Conservation (phyloP, 2,797 vertebrate genomes). For the Gallirallus australis region DNA sequence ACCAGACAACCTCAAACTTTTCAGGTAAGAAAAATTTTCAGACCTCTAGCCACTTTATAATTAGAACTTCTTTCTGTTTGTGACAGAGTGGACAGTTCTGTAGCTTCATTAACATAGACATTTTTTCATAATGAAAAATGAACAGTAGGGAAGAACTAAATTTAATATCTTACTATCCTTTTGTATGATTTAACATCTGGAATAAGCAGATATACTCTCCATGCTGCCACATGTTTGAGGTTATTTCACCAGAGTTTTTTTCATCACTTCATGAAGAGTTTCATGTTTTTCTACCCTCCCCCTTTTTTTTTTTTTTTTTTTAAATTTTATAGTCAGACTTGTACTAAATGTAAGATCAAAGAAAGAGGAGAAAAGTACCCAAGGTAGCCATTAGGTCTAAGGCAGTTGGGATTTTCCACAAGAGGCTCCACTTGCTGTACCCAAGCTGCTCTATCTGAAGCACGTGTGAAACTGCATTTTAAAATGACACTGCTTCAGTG, state of each 20-base stretch:
- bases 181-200: background rate
- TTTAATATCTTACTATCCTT: background rate
- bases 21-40: background rate
- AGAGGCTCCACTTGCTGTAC: background rate
- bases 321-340: background rate
- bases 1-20: background rate
- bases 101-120: background rate
- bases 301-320: background rate
- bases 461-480: background rate
- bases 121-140: background rate
- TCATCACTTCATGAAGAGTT: background rate
- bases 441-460: background rate
- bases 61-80: background rate
- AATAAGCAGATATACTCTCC: background rate
- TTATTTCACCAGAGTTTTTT: background rate
- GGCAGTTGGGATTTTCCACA: background rate
- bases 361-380: background rate
- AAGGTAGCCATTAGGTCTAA: background rate
- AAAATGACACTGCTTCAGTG: background rate
- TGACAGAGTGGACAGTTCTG: background rate
- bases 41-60: background rate
- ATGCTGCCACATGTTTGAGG: background rate
- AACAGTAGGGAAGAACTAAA: background rate
- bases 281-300: background rate
- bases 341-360: background rate